Percentiles rank a stretch among this genome's conserved stretches.
Conservation (phyloP, 2,797 vertebrate genomes). For the Bradypodion ventrale region DNA sequence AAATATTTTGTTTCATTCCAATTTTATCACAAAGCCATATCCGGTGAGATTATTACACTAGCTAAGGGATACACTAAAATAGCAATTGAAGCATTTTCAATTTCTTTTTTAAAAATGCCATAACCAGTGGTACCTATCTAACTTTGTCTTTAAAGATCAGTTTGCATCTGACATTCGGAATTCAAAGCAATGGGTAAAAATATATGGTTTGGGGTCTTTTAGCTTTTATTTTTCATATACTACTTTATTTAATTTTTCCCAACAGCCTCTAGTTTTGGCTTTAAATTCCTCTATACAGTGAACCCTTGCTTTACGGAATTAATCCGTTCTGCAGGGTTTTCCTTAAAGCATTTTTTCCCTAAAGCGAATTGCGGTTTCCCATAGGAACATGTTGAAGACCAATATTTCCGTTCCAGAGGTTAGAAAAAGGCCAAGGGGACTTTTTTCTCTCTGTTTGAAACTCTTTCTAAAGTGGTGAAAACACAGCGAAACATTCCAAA, state of each 20-base stretch:
- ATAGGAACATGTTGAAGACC: too few species aligned
- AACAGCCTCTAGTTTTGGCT: slow-evolving; percentile 72
- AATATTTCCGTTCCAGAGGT: too few species aligned
- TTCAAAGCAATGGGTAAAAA: slow-evolving; percentile 69
- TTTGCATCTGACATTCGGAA: not conserved
- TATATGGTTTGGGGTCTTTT: not conserved
- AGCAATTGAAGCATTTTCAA: not conserved
- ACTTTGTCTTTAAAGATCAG: not conserved
- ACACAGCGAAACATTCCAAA: too few species aligned
- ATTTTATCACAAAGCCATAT: not conserved
- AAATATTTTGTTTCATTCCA: too few species aligned
- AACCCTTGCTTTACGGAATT: too few species aligned
- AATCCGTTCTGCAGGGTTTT: too few species aligned
- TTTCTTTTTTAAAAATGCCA: not conserved
- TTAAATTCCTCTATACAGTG: slow-evolving; percentile 67
- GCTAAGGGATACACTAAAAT: not conserved
- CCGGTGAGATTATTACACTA: not conserved
- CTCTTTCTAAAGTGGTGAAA: too few species aligned
- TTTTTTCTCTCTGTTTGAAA: too few species aligned
- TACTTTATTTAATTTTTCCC: slow-evolving; percentile 72
- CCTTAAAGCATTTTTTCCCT: too few species aligned
- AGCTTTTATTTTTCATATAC: too few species aligned
- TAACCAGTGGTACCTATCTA: not conserved
- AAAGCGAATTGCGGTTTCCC: too few species aligned
- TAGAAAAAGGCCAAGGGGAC: too few species aligned